Evolutionary conservation across 2,888 invertebrate genomes (phyloP), one percentile per base, ranked within the genome.

Genomic region (Eilema depressum): DNA sequence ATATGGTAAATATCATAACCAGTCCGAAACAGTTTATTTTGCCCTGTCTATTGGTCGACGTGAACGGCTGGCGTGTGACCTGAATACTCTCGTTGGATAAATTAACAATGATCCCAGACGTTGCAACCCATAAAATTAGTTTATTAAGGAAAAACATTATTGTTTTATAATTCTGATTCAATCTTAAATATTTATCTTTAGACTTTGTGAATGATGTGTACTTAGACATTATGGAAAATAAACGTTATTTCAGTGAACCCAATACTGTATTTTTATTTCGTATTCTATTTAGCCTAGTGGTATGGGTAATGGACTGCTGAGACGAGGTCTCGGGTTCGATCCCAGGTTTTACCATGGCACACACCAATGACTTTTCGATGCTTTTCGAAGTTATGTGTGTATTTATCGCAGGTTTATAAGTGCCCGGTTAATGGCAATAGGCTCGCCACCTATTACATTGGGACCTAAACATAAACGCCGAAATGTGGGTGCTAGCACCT

Each of bases 1-100:
- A 83, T 78, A 85, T 85, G 85, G 83, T 85, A 82, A 87, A 86
- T 86, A 86, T 88, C 89, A 91, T 90, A 91, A 91, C 88, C 85
- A 76, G 74, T 74, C 74, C 77, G 77, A 81, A 67, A 75, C 75
- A 86, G 91, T 92, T 92, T 92, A 89, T 92, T 90, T 92, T 88
- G 88, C 85, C 88, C 78, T 85, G 88, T 89, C 88, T 82, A 88
- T 88, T 86, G 85, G 83, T 81, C 79, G 83, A 75, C 79, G 89
- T 77, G 83, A 88, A 91, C 86, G 84, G 77, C 80, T 78, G 74
- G 78, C 90, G 89, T 89, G 75, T 86, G 91, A 89, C 90, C 92
- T 89, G 41, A 72, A 78, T 82, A 76, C 76, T 66, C 71, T 71
- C 37, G 68, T 69, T 66, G 62, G 70, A 68, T 75, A 64, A 71